A percentile compares a stretch with the other conserved stretches of the same genome.
Conservation (phyloP, 37 sponge, comb jelly and placozoan species). For the Ephydatia muelleri region DNA sequence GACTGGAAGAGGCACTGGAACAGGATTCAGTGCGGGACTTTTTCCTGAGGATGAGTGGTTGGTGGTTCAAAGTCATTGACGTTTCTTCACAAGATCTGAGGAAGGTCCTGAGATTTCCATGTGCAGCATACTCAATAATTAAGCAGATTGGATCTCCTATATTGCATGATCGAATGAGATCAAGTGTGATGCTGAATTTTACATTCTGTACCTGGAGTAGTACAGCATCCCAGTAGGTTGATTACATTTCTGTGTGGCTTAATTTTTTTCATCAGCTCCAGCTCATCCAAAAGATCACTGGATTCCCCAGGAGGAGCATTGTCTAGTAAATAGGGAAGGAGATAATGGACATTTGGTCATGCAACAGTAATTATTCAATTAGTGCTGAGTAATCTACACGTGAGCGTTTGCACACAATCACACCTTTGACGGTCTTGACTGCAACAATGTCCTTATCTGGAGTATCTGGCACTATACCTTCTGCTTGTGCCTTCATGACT, state of each 20-base stretch:
- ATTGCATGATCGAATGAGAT: not conserved
- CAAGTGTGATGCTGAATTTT: not conserved
- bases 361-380: not conserved
- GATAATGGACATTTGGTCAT: not conserved
- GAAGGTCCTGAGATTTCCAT: conserved; percentile 61
- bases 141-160: conserved; percentile 34
- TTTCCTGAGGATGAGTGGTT: too few relatives aligned
- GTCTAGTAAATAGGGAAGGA: not conserved
- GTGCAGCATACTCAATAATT: conserved; percentile 63
- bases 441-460: conserved; percentile 43
- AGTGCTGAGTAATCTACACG: not conserved
- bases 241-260: conserved; percentile 59
- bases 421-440: conserved; percentile 35
- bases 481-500: conserved; percentile 41
- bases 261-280: conserved; percentile 60
- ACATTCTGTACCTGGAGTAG: conserved; percentile 22
- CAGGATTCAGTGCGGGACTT: too few relatives aligned
- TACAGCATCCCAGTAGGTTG: conserved; percentile 62
- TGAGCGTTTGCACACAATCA: not conserved
- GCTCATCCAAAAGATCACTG: conserved; percentile 50
- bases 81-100: conserved; percentile 44
- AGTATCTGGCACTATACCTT: conserved; percentile 19
- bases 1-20: too few relatives aligned
- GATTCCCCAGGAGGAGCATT: conserved; percentile 6
- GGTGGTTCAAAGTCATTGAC: conserved; percentile 11